Evolutionary conservation across 53 echinoderm and acorn worm species (phyloP).

Genomic region (Patiria pectinifera): DNA sequence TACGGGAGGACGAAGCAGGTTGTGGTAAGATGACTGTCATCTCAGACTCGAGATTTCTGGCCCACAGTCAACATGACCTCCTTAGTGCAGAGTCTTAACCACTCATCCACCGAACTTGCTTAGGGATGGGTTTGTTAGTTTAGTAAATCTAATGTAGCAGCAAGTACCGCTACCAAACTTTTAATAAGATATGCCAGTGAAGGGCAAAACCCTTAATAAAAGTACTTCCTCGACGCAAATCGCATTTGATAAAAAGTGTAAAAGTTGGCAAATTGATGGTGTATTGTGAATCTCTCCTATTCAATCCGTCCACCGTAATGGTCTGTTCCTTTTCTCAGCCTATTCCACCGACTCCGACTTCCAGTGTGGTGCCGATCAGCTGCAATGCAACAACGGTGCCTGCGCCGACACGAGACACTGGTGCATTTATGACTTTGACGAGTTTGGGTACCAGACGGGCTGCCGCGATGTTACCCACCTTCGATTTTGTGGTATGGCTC

Average conservation of each 20-base stretch:
- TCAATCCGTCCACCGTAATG: neutral
- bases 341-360: constrained; percentile 25
- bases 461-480: constrained; percentile 92
- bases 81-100: too few relatives aligned
- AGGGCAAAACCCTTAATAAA: too few relatives aligned
- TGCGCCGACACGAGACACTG: constrained; percentile 66
- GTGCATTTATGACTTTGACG: constrained; percentile 84
- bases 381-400: constrained; percentile 67
- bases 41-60: neutral
- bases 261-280: too few relatives aligned
- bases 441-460: constrained; percentile 77
- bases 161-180: too few relatives aligned
- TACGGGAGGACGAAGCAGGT: constrained; percentile 76
- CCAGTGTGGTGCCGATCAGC: constrained; percentile 31
- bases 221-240: too few relatives aligned
- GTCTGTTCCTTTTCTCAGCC: neutral
- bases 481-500: constrained; percentile 78
- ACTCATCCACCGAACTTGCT: too few relatives aligned
- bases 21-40: constrained; percentile 28
- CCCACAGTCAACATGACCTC: neutral
- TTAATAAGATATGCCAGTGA: too few relatives aligned
- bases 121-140: too few relatives aligned
- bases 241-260: too few relatives aligned
- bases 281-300: neutral
- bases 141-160: too few relatives aligned